Evolutionary conservation across 2,888 invertebrate genomes (phyloP), one percentile per base, ranked within the genome.

Genomic region (Drosophila anceps): DNA sequence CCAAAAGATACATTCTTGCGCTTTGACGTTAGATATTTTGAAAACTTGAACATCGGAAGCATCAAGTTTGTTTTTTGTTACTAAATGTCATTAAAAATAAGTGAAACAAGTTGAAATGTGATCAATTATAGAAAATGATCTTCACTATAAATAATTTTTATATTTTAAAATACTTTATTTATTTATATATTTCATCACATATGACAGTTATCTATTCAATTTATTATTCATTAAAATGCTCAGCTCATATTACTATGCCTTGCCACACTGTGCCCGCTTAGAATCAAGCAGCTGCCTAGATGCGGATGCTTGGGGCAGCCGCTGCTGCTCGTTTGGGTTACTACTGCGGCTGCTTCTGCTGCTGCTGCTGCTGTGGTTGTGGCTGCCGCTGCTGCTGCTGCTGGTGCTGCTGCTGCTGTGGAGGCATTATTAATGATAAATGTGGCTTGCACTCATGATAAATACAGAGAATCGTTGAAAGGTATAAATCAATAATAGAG

Each of bases 381-480:
- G 50, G 65, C 50, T 54, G 72, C 78, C 68, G 72, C 51, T 67
- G 81, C 76, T 12, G 20, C 7, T 1, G 44, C 24, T 44, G 44
- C 24, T 7, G 46, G 27, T 29, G 48, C 48, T 12, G 50, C 50
- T 18, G 50, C 50, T 50, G 50, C 50, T 50, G 50, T 33, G 31
- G 50, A 50, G 80, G 83, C 87, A 88, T 88, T 88, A 85, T 83
- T 91, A 92, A 93, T 93, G 93, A 93, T 92, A 93, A 93, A 93
- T 92, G 92, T 92, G 91, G 92, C 91, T 92, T 92, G 90, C 91
- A 90, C 91, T 92, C 86, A 92, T 93, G 93, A 93, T 92, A 93
- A 92, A 93, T 93, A 92, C 91, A 92, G 92, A 92, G 92, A 91
- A 92, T 91, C 91, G 93, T 91, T 92, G 93, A 93, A 93, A 93